Base-by-base conservation (phyloP, 2,797 vertebrate species). In the Syngnathus acus region DNA sequence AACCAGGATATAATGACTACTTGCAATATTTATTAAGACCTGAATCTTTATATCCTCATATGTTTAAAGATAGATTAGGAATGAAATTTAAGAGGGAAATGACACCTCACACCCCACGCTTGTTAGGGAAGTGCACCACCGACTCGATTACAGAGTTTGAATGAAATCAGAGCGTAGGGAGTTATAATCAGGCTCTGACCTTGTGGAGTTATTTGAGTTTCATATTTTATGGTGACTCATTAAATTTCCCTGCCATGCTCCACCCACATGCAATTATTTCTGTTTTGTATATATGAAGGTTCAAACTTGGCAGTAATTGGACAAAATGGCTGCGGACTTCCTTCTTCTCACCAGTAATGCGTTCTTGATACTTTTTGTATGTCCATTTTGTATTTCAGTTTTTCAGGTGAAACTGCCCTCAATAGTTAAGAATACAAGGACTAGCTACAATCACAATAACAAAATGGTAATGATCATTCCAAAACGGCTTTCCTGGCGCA, bases 401-500 rank as follows among this genome's bases (percentile, higher is more conserved):
- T 17, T 32, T 32, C 4, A 4, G 32, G 4, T 9, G 21, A 54
- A 54, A 23, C 21, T 23, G 9, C 2, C 51, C 23, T 54, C 14
- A 11, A 54, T 1, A 4, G 10, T 10, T 54, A 48, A 14, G 17
- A 47, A 32, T 32, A 32, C 9, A n/a, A n/a, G 7, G 6, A 54
- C 26, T 1, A 26, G 26, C 26, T 26, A 26, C 6, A 21, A 11
- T 10, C 10, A 4, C 4, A 3, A 5, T 54, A 26, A 9, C 50
- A 19, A 51, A 51, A 51, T 21, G 16, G 4, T 48, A 17, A 21
- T 9, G 32, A 58, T 69, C 68, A 78, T 65, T 76, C 65, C 42
- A 73, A 67, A 79, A 72, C 70, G 84, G 84, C 67, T 83, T 85
- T 81, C 84, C 87, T 79, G 78, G 65, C 74, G 79, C 81, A 81